Conservation (phyloP, 2,888 invertebrate species). For the Neoaliturus tenellus region DNA sequence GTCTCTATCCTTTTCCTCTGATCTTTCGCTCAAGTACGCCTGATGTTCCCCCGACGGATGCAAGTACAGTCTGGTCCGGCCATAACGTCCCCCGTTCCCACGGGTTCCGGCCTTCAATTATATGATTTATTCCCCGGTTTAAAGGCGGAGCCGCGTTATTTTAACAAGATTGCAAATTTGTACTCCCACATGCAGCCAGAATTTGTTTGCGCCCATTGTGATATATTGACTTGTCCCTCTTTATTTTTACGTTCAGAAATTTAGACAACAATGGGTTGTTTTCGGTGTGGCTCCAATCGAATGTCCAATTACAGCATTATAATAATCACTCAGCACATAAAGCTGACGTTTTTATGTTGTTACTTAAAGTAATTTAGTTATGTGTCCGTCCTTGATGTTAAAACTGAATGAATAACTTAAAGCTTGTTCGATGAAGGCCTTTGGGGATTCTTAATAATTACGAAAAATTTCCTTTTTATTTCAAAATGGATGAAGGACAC, state of each 20-base stretch:
- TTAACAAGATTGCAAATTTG: conserved; percentile 46
- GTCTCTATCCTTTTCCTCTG: too few relatives aligned
- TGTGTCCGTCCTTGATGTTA: too few relatives aligned
- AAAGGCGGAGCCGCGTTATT: conserved; percentile 44
- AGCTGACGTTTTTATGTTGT: neutral
- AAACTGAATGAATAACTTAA: too few relatives aligned
- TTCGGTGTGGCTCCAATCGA: neutral
- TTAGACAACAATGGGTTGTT: conserved; percentile 27
- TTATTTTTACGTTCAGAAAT: conserved; percentile 11
- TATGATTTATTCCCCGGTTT: conserved; percentile 41
- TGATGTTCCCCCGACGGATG: too few relatives aligned
- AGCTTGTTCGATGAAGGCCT: too few relatives aligned
- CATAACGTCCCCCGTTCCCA: neutral
- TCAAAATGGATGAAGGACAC: too few relatives aligned
- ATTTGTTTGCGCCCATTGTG: conserved; percentile 35
- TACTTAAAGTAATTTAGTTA: neutral
- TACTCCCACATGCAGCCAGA: conserved; percentile 26
- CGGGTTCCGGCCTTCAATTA: conserved; percentile 25
- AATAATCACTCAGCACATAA: neutral
- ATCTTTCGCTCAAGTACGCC: too few relatives aligned
- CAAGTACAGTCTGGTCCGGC: neutral
- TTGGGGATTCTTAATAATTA: too few relatives aligned
- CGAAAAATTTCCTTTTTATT: too few relatives aligned
- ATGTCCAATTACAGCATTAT: neutral
- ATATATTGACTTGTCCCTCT: conserved; percentile 34